Conservation (phyloP, 1,140 invertebrate genomes). For the Plodia interpunctella region DNA sequence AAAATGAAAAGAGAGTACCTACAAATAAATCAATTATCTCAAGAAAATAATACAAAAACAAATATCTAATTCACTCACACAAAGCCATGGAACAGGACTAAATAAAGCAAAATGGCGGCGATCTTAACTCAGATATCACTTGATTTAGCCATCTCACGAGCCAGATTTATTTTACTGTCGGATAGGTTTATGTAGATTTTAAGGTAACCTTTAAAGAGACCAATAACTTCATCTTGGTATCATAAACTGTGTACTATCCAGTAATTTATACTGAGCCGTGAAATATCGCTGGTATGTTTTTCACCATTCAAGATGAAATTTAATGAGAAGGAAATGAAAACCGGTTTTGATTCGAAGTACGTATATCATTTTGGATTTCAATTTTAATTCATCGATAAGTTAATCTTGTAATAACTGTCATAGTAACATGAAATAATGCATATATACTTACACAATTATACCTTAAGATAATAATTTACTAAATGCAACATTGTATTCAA, state of each 20-base stretch:
- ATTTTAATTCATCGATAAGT: no score
- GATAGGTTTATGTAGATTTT: constrained; percentile 48
- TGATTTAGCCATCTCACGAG: constrained; percentile 56
- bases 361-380: no score
- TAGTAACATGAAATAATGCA: no score
- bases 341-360: neutral
- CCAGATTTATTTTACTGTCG: constrained; percentile 45
- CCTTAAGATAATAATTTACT: no score
- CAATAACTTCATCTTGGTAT: neutral
- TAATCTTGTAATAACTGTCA: no score
- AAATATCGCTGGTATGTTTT: neutral
- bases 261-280: neutral
- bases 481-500: no score
- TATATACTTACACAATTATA: no score
- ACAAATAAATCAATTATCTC: no score
- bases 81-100: neutral
- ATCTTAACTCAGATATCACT: constrained; percentile 49
- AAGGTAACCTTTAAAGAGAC: constrained; percentile 13
- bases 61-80: neutral
- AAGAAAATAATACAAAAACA: no score
- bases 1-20: no score
- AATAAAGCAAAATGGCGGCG: constrained; percentile 17
- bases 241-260: neutral
- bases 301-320: neutral
- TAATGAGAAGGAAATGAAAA: neutral